Base-by-base conservation (phyloP, 2,113 vertebrate species). In the Lichenostomus cassidix region DNA sequence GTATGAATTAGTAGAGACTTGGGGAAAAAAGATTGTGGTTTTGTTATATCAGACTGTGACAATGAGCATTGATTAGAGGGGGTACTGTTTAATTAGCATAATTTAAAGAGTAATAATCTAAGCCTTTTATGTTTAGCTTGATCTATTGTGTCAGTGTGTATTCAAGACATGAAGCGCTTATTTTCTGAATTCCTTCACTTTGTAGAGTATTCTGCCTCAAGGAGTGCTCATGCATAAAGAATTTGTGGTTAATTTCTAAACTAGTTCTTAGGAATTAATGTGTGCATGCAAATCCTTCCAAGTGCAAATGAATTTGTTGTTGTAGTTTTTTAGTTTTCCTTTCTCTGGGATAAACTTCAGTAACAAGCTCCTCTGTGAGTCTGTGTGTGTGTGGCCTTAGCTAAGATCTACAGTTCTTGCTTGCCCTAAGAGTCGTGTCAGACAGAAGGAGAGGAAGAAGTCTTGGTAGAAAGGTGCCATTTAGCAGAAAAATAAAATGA, bases 11-110 rank as follows among this genome's bases (percentile, higher is more conserved):
- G 53, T 33, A 23, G 12, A 70, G 68, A 28, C 31, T 64, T 63
- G 49, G 47, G 33, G 56, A 41, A 42, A 73, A 89, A 89, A 84
- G 22, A 41, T 11, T 42, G 49, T 65, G 25, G 8, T 65, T 88
- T 95, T 92, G 21, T 90, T 87, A 18, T 70, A 74, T 87, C 41
- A 78, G 24, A 62, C 59, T 39, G 35, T 87, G 77, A 77, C 62
- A 89, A 73, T 53, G 9, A 28, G 15, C 56, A 67, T n/a, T 94
- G 25, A 60, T 78, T 63, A 50, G 12, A 35, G 15, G 35, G 84
- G 20, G 41, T 79, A 65, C 84, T 83, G 59, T 53, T 94, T 92
- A 83, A 94, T 83, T 93, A 93, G 85, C 52, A 49, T 92, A 80
- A 94, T 74, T 70, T 92, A 79, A 85, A 82, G 17, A 46, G 27